These are phyloP conservation scores for Nanorana parkeri DNA, from an alignment of 2,113 vertebrate species.

Conservation along the genomic window DNA sequence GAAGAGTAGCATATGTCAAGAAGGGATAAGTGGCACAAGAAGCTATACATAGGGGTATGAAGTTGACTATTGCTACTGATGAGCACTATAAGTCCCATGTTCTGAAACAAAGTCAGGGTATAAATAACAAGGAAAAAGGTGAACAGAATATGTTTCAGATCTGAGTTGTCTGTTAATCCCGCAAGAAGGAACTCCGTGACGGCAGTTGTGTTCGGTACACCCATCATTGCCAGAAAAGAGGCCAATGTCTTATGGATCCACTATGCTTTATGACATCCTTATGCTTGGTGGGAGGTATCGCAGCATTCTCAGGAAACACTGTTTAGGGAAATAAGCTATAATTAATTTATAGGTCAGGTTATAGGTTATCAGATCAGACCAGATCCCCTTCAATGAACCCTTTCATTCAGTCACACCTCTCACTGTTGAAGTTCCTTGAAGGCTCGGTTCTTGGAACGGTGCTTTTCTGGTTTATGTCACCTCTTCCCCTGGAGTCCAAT, in stretches of 20 bases:
- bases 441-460: too few relatives aligned
- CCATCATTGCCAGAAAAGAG: not conserved
- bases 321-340: too few relatives aligned
- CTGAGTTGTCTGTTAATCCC: constrained; percentile 29
- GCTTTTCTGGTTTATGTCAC: too few relatives aligned
- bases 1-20: constrained; percentile 56
- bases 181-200: constrained; percentile 17
- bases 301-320: too few relatives aligned
- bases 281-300: too few relatives aligned
- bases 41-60: constrained; percentile 34
- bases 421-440: too few relatives aligned
- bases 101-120: constrained; percentile 21
- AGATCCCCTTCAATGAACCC: too few relatives aligned
- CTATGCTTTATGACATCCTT: too few relatives aligned
- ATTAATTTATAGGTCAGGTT: too few relatives aligned
- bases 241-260: not conserved
- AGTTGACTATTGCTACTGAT: constrained; percentile 30
- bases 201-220: constrained; percentile 4
- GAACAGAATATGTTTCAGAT: not conserved
- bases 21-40: constrained; percentile 55
- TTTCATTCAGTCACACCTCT: too few relatives aligned
- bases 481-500: too few relatives aligned
- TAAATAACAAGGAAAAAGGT: constrained; percentile 34
- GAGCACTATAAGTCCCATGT: constrained; percentile 9
- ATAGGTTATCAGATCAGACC: too few relatives aligned